Conservation (phyloP, 1,140 invertebrate genomes). For the Sminthurides bifidus region DNA sequence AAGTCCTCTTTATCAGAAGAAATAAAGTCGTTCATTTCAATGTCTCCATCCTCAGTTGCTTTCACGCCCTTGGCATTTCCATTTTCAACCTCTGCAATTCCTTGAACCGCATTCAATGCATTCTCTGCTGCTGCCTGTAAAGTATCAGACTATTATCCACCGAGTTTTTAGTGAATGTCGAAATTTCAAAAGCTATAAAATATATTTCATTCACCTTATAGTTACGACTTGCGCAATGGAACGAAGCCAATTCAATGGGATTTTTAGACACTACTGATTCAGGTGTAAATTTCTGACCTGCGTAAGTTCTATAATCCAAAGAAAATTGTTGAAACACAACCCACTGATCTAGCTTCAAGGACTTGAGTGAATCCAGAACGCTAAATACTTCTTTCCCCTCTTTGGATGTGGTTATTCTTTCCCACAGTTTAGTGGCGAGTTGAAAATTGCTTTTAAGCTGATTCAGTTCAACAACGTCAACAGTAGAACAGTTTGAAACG, state of each 20-base stretch:
- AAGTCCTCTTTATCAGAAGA: conserved; percentile 17
- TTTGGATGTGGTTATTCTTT: conserved; percentile 9
- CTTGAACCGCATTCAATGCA: conserved; percentile 13
- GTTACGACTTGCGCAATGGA: conserved; percentile 12
- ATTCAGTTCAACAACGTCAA: conserved; percentile 14
- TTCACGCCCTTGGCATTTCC: background rate
- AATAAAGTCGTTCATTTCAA: too few species aligned
- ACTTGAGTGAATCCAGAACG: conserved; percentile 22
- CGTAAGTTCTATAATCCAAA: conserved; percentile 24
- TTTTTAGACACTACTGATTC: background rate
- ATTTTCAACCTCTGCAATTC: background rate
- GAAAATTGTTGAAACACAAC: conserved; percentile 23
- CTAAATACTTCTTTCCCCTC: conserved; percentile 20
- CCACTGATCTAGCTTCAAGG: conserved; percentile 27
- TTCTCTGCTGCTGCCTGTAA: conserved; percentile 22
- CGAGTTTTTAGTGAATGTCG: background rate
- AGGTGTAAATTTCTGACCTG: conserved; percentile 7
- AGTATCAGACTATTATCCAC: background rate
- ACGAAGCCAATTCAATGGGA: conserved; percentile 18
- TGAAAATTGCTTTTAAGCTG: conserved; percentile 19
- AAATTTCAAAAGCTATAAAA: background rate
- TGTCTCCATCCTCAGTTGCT: background rate
- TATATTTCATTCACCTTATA: conserved; percentile 17
- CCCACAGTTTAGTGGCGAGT: conserved; percentile 25
- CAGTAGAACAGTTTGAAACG: conserved; percentile 13